Percentiles rank a stretch among this genome's conserved stretches.
phyloP scores from a whole-genome alignment of 2,113 vertebrate genomes.

The Calidris pygmaea region DNA sequence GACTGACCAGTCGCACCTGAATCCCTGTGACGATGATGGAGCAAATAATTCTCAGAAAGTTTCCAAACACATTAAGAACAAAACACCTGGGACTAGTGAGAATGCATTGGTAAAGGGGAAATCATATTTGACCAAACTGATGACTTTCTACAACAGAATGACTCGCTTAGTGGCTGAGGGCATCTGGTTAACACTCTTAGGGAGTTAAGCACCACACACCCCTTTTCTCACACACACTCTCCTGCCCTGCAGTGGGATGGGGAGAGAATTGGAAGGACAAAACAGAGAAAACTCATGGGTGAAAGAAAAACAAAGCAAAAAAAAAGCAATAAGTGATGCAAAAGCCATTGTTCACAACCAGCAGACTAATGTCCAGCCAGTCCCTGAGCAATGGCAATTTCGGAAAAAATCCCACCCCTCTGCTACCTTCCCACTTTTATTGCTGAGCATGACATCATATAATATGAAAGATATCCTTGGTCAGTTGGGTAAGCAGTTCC shows the following conservation, averaged over 20 bases:
- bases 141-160: background rate
- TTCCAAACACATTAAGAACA: background rate
- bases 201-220: background rate
- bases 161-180: background rate
- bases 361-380: background rate
- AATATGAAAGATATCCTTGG: background rate
- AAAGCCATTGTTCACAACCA: background rate
- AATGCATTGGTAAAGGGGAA: background rate
- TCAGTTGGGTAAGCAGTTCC: background rate
- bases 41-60: background rate
- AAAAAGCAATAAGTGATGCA: background rate
- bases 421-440: fast-evolving
- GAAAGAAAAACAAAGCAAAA: background rate
- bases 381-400: background rate
- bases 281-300: background rate
- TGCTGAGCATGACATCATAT: background rate
- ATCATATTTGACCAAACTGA: background rate
- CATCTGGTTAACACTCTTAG: fast-evolving
- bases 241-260: background rate
- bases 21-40: background rate
- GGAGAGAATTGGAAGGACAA: background rate
- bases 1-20: background rate
- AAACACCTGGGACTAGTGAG: background rate
- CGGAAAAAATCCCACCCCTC: background rate
- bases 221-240: fast-evolving